Base-by-base conservation (phyloP, 2,113 vertebrate species). In the Lynx canadensis region DNA sequence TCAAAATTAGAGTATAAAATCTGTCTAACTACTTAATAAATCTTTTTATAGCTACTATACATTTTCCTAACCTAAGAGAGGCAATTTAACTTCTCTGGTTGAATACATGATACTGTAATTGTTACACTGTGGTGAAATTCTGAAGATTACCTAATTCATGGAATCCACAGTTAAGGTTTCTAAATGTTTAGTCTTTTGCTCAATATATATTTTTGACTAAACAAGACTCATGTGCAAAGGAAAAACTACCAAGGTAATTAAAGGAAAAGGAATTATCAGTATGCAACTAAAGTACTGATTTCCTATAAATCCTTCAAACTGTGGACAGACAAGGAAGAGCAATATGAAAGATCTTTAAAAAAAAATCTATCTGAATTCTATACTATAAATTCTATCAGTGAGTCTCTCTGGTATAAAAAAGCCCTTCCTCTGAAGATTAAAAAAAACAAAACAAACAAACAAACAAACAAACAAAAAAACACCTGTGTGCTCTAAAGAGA, bases 1-100 rank as follows among this genome's bases (percentile, higher is more conserved):
- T 91, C 19, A 96, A 96, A 93, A 89, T 65, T 79, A 87, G 57
- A 94, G 7, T 38, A 52, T 25, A 93, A 94, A 87, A 97, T 65
- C 31, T 68, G 38, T 65, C n/a, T 97, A 41, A 84, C 29, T 81
- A 92, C 90, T 65, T 82, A 48, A 89, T 18, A 92, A 27, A 60
- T 76, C 78, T 82, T 36, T 81, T 90, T 82, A 82, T 3, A 89
- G 1, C 14, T 91, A 57, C 57, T 66, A 65, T 0, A 6, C 12
- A 74, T 95, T 36, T 92, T 93, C 63, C 78, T 86, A 68, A 71
- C 41, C 50, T 5, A 18, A 97, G 52, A 89, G 57, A 91, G 89
- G 45, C 29, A 86, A 81, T 38, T 85, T 94, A 63, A 87, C 14
- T 93, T 86, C 85, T 83, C 41, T 90, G 79, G 4, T 50, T 76